These are phyloP conservation scores for Lynx canadensis DNA, from an alignment of 2,113 vertebrate genomes.

Conservation along the genomic window DNA sequence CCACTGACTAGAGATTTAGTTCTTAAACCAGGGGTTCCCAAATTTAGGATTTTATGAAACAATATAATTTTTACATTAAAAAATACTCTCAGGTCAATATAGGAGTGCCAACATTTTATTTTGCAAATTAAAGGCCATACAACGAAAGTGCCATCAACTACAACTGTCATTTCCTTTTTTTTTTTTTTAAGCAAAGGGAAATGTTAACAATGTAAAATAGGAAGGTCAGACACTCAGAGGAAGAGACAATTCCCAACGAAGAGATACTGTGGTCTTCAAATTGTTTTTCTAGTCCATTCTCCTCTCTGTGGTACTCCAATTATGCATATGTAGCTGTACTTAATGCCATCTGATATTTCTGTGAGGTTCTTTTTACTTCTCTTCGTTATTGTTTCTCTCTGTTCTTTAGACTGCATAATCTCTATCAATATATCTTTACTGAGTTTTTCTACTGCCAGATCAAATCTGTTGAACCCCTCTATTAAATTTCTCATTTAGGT, in stretches of 20 bases:
- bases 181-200: background rate
- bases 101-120: background rate
- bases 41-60: constrained; percentile 13
- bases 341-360: background rate
- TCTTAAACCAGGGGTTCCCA: background rate
- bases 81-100: background rate
- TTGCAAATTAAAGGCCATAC: background rate
- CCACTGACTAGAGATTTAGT: background rate
- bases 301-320: background rate
- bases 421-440: background rate
- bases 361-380: background rate
- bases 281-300: background rate
- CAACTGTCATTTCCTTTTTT: constrained; percentile 1
- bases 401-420: background rate
- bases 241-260: constrained; percentile 13
- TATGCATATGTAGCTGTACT: background rate
- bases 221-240: background rate
- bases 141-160: background rate
- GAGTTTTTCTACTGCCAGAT: background rate
- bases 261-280: background rate
- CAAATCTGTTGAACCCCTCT: background rate
- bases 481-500: background rate
- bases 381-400: background rate
- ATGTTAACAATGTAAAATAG: background rate
- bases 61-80: background rate